Base-by-base conservation (phyloP, 2,888 invertebrate genomes). In the Aleiodes testaceus region DNA sequence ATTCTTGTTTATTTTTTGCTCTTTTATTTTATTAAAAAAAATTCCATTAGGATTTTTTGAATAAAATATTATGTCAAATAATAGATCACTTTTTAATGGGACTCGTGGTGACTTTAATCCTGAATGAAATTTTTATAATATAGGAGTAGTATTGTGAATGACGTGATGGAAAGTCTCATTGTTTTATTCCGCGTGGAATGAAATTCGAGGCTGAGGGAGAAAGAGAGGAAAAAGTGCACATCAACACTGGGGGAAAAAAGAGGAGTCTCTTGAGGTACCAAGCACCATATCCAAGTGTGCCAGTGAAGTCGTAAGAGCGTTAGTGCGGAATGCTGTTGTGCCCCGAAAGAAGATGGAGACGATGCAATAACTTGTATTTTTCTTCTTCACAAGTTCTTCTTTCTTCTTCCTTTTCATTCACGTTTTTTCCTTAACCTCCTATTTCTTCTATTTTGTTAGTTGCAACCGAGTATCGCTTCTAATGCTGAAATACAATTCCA, bases 251-350 rank as follows among this genome's bases (percentile, higher is more conserved):
- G 6, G 36, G 36, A 36, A 36, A 36, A 36, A 59, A 59, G 42
- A 42, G 36, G 14, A 26, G 59, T 59, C 59, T 42, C 59, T 36
- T 36, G 36, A 36, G 36, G 36, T 11, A 36, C 36, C 59, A 30
- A 42, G 59, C 36, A 16, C 42, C 42, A 16, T 18, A 59, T 74
- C 73, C 75, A 75, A 73, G 77, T 68, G 74, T 73, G 72, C 75
- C 75, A 74, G 59, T 59, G 69, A 78, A 78, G 73, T 79, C 78
- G 74, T 74, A 76, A 36, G 74, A 74, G 74, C 74, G 73, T 74
- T 77, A 77, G 76, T 77, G 73, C 70, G 78, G 74, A 79, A 78
- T 77, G 77, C 77, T 75, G 77, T 73, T 76, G 18, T 59, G n/a
- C 72, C 59, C 18, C 76, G 73, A 75, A 75, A 74, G 74, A 67